Percentiles rank a stretch among this genome's conserved stretches.
phyloP scores from a whole-genome alignment of 2,113 vertebrate genomes.

The Isurus oxyrinchus region DNA sequence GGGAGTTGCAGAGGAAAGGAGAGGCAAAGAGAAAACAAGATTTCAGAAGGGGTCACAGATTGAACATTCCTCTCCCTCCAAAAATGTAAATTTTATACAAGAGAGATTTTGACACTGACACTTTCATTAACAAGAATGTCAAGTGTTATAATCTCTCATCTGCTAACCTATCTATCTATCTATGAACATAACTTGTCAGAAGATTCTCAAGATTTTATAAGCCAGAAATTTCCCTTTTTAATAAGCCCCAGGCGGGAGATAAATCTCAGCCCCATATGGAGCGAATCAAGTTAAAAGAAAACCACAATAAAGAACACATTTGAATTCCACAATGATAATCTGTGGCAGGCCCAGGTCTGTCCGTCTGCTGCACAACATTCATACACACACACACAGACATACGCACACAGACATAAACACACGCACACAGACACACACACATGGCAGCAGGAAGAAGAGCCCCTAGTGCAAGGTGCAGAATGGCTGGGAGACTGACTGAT shows the following conservation, averaged over 20 bases:
- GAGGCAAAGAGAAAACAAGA: not conserved
- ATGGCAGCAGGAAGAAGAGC: not conserved
- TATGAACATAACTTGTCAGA: not conserved
- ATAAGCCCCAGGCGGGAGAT: not conserved
- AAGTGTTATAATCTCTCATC: not conserved
- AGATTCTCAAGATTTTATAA: not conserved
- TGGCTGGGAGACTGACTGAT: not conserved
- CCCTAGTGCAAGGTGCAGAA: not conserved
- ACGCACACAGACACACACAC: not conserved
- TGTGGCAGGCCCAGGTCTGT: not conserved
- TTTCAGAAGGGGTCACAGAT: not conserved
- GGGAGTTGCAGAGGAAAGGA: no score
- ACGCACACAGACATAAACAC: not conserved
- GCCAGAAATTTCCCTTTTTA: not conserved
- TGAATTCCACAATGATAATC: slow-evolving; percentile 14
- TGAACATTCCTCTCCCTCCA: not conserved
- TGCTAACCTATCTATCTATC: not conserved
- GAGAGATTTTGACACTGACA: not conserved
- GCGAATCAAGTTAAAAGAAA: not conserved
- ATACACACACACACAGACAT: not conserved
- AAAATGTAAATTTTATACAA: not conserved
- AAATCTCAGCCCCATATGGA: slow-evolving; percentile 1
- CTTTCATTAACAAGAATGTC: not conserved
- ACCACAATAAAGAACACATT: not conserved
- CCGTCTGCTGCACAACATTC: not conserved